Conservation (phyloP, 92 coral and sea anemone species). For the Heliopora coerulea region DNA sequence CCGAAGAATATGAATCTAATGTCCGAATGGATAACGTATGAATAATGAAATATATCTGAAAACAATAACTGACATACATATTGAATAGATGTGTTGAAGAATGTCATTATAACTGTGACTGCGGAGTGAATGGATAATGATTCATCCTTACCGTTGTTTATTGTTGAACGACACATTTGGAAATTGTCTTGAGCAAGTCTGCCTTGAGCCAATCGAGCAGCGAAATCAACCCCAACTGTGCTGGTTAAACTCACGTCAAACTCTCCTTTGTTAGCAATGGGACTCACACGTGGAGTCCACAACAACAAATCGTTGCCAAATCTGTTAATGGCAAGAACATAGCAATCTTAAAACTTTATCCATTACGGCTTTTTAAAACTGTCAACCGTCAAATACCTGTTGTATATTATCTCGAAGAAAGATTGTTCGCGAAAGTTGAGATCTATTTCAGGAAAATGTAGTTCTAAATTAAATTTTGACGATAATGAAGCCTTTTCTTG, state of each 20-base stretch:
- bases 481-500: conserved; percentile 81
- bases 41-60: too few relatives aligned
- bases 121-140: too few relatives aligned
- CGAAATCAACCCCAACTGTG: conserved; percentile 79
- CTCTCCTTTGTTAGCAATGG: conserved; percentile 74
- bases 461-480: conserved; percentile 74
- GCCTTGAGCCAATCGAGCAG: conserved; percentile 77
- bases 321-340: conserved; percentile 32
- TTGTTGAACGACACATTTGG: conserved; percentile 93
- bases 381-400: conserved; percentile 71
- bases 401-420: conserved; percentile 85
- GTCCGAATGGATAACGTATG: too few relatives aligned
- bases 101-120: too few relatives aligned
- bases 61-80: too few relatives aligned
- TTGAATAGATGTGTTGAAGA: too few relatives aligned
- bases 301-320: conserved; percentile 81
- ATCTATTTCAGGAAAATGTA: conserved; percentile 79
- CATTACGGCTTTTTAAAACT: too few relatives aligned
- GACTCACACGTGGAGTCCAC: conserved; percentile 89
- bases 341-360: neutral
- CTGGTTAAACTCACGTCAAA: conserved; percentile 60
- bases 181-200: conserved; percentile 78
- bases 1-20: conserved; percentile 82
- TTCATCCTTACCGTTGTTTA: conserved; percentile 43
- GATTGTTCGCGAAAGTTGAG: conserved; percentile 83